Base-by-base conservation (phyloP, 30 jellyfish, hydroid and myxozoan species). In the Hydra vulgaris region DNA sequence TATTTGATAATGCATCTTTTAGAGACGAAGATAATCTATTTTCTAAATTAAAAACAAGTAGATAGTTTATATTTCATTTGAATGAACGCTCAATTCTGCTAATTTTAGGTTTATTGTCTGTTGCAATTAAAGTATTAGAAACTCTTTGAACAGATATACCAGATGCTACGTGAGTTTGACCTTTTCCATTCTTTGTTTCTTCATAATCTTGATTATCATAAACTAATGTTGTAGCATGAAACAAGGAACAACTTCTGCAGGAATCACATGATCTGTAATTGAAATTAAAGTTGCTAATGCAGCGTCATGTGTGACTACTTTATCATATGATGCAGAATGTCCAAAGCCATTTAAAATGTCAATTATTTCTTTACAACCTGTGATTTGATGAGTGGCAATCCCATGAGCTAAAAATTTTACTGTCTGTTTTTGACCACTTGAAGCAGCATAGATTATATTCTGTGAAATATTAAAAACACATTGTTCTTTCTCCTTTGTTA, bases 181-280 rank as follows among this genome's bases (percentile, higher is more conserved):
- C 90, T 12, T 54, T 82, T 27, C 90, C 90, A 69, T 74, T 85
- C 77, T 73, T 79, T 54, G 94, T 71, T 66, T 85, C 94, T 70
- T 83, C 91, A 25, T 68, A 74, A 77, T 83, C 91, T 22, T 83
- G 88, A 76, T 83, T 83, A 70, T 76, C 88, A 21, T 23, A 85
- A 18, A 83, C 54, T n/a, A n/a, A n/a, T n/a, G 76, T 83, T 20
- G 88, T 83, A 27, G 82, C 18, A 23, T n/a, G n/a, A 53, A 25
- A 78, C 53, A 21, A 40, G 78, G 67, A 40, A 25, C 8, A 21
- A 40, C 24, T 78, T 72, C 85, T 20, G 75, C 26, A 68, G 75
- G 75, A 16, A 68, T 16, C 27, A n/a, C 27, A 23, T n/a, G 25
- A 23, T 68, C 26, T 23, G 8, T 23, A 68, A 8, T 68, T 68